A percentile compares a stretch with the other conserved stretches of the same genome.
Conservation (phyloP, 53 echinoderm and acorn worm genomes). For the Actinopyga echinites region DNA sequence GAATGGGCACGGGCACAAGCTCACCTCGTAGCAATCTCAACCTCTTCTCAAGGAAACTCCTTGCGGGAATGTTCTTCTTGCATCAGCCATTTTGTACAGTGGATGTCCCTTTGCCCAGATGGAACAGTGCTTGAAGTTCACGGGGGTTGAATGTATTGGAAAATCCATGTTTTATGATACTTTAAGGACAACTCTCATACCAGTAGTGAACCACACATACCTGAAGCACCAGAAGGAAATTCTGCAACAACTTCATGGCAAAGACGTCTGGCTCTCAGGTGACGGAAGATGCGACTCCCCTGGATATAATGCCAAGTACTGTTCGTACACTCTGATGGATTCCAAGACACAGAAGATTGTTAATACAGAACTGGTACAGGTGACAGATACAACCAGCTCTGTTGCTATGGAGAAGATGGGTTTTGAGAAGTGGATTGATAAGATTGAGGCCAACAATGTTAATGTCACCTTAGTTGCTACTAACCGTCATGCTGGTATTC, state of each 20-base stretch:
- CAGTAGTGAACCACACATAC: constrained; percentile 18
- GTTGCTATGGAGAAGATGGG: constrained; percentile 54
- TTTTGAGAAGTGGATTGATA: constrained; percentile 18
- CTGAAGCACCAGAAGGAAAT: background rate
- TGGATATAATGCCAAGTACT: constrained; percentile 47
- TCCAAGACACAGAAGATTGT: constrained; percentile 5
- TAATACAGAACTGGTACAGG: constrained; percentile 33
- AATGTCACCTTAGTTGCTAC: constrained; percentile 39
- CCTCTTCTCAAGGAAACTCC: constrained; percentile 44
- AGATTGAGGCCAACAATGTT: background rate
- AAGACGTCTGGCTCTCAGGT: constrained; percentile 25
- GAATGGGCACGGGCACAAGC: constrained; percentile 41
- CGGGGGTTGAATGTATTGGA: constrained; percentile 2
- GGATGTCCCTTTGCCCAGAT: constrained; percentile 19
- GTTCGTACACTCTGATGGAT: constrained; percentile 47
- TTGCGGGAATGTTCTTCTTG: constrained; percentile 24
- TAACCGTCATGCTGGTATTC: constrained; percentile 43
- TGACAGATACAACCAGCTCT: constrained; percentile 46
- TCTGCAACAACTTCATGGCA: background rate
- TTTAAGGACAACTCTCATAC: background rate
- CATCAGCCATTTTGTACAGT: constrained; percentile 38
- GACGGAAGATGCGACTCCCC: constrained; percentile 58
- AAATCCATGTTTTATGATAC: background rate
- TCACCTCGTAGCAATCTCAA: constrained; percentile 40
- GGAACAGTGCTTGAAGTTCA: background rate